phyloP scores from a whole-genome alignment of 2,113 vertebrate genomes.

The Isichthys henryi region DNA sequence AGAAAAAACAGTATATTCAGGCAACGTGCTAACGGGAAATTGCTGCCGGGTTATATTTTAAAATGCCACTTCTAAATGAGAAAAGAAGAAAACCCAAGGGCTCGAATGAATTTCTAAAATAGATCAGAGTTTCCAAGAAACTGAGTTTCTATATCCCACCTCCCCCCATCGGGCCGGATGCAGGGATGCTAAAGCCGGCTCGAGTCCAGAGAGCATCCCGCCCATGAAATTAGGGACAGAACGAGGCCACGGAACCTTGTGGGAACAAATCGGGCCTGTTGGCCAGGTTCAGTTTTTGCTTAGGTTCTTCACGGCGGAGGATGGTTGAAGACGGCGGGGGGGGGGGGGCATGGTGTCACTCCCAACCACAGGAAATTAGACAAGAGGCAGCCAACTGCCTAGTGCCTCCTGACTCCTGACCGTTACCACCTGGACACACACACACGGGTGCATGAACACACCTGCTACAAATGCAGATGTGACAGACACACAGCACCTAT shows the following conservation, averaged over 20 bases:
- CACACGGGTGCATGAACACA: neutral
- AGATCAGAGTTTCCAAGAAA: neutral
- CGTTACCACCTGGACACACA: neutral
- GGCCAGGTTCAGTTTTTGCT: neutral
- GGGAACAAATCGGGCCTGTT: neutral
- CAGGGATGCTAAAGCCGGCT: neutral
- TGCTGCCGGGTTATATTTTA: neutral
- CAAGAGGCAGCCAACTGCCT: neutral
- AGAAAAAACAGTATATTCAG: neutral
- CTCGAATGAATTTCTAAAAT: neutral
- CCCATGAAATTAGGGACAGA: conserved; percentile 24
- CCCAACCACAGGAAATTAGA: neutral
- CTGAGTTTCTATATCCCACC: neutral
- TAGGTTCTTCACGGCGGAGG: neutral
- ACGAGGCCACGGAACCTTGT: conserved; percentile 18
- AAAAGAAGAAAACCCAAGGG: neutral
- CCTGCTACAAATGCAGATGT: conserved; percentile 21
- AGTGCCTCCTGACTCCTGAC: conserved; percentile 15
- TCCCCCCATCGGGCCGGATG: neutral
- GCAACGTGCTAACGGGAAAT: neutral
- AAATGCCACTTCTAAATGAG: neutral
- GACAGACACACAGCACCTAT: neutral
- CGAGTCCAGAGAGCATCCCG: neutral
- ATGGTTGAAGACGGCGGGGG: too few species aligned
- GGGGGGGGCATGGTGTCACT: too few species aligned